Conservation (phyloP, 2,888 invertebrate species). For the Cantharis rustica region DNA sequence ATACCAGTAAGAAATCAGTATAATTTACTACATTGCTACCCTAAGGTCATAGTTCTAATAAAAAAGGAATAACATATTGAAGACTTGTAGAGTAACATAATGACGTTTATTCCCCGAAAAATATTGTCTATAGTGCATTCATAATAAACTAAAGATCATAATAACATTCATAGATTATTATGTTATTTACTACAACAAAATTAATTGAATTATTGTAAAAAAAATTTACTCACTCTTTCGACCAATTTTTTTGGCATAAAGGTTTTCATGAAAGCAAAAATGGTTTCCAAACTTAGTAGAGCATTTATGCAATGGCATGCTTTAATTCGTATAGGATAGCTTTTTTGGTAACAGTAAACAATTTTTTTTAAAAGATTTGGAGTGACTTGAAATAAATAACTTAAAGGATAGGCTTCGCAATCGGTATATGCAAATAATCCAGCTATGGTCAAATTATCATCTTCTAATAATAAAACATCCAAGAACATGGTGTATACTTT, state of each 20-base stretch:
- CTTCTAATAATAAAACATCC: constrained; percentile 63
- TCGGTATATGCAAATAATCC: constrained; percentile 63
- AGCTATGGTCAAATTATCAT: constrained; percentile 61
- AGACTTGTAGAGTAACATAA: too few species aligned
- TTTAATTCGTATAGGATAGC: constrained; percentile 63
- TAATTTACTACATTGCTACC: too few species aligned
- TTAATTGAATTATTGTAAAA: neutral
- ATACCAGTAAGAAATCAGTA: too few species aligned
- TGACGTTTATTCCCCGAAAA: too few species aligned
- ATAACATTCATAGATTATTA: too few species aligned
- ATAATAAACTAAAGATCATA: too few species aligned
- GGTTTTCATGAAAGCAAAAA: neutral
- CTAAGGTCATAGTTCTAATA: too few species aligned
- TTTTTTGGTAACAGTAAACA: constrained; percentile 57
- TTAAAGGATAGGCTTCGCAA: constrained; percentile 58
- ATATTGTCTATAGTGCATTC: too few species aligned
- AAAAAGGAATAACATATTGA: too few species aligned
- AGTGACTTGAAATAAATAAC: constrained; percentile 57
- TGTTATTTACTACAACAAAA: too few species aligned
- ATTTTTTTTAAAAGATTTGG: constrained; percentile 63
- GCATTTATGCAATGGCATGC: constrained; percentile 52
- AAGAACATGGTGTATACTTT: constrained; percentile 55
- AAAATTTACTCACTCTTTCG: neutral
- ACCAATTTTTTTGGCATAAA: neutral
- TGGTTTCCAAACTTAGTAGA: neutral